Conservation (phyloP, 2,797 vertebrate species). For the Bradypodion ventrale region DNA sequence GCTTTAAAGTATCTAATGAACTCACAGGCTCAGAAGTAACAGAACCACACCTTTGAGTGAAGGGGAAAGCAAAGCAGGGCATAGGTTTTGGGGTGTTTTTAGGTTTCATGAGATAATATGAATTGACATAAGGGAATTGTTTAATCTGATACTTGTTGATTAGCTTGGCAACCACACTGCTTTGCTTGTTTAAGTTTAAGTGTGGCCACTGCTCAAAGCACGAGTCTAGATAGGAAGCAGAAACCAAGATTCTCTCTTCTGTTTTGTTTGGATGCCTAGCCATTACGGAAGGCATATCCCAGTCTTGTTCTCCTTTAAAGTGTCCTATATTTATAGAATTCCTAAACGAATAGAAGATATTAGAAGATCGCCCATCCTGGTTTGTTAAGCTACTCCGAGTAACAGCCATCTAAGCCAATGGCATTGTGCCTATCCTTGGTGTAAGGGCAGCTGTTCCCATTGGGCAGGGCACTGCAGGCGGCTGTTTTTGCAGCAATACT, state of each 20-base stretch:
- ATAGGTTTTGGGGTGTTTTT: background rate
- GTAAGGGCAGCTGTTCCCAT: conserved; percentile 85
- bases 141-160: background rate
- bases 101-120: background rate
- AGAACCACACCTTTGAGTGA: conserved; percentile 19
- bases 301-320: conserved; percentile 86
- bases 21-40: conserved; percentile 25
- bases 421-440: conserved; percentile 78
- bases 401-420: conserved; percentile 91
- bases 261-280: conserved; percentile 17
- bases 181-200: background rate
- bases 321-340: conserved; percentile 81
- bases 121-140: background rate
- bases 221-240: background rate
- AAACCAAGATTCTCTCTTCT: conserved; percentile 18
- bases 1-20: background rate
- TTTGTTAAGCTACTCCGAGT: conserved; percentile 83
- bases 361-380: conserved; percentile 73
- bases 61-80: background rate
- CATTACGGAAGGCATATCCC: conserved; percentile 50
- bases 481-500: conserved; percentile 83
- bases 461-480: conserved; percentile 85
- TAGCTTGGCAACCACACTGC: background rate
- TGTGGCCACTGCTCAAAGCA: conserved; percentile 10
- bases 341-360: conserved; percentile 84